These are phyloP conservation scores for Gorsachius magnificus DNA, from an alignment of 2,797 vertebrate species.

Conservation along the genomic window DNA sequence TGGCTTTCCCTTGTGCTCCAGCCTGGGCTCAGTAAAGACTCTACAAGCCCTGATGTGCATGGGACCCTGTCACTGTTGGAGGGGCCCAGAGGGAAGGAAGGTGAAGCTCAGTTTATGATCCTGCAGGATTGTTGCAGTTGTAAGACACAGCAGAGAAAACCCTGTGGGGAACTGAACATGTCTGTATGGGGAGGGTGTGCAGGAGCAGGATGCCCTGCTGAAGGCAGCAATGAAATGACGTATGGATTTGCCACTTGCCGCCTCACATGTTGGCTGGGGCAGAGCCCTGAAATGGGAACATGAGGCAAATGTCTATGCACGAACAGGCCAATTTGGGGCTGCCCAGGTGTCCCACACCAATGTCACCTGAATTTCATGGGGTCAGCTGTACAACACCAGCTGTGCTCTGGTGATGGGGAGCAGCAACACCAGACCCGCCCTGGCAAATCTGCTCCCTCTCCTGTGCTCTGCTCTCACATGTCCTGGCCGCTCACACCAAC, in stretches of 20 bases:
- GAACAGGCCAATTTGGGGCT: fast-evolving
- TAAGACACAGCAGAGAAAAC: neutral
- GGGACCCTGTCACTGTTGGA: neutral
- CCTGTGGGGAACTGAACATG: fast-evolving
- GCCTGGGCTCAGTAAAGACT: neutral
- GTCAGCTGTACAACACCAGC: neutral
- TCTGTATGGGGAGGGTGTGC: neutral
- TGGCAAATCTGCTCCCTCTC: neutral
- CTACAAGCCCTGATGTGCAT: neutral
- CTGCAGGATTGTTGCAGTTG: neutral
- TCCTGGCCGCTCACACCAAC: neutral
- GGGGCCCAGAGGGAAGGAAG: neutral
- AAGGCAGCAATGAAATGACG: neutral
- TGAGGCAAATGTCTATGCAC: neutral
- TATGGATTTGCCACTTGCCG: neutral
- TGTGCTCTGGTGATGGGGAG: neutral
- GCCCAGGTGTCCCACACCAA: neutral
- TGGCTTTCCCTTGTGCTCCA: neutral
- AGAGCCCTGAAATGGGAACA: neutral
- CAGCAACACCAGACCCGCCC: neutral
- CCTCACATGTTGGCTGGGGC: neutral
- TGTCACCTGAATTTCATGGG: neutral
- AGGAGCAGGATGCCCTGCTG: neutral
- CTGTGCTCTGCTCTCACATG: neutral
- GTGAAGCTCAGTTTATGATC: neutral